Conservation (phyloP, 2,113 vertebrate genomes). For the Marmota monax region DNA sequence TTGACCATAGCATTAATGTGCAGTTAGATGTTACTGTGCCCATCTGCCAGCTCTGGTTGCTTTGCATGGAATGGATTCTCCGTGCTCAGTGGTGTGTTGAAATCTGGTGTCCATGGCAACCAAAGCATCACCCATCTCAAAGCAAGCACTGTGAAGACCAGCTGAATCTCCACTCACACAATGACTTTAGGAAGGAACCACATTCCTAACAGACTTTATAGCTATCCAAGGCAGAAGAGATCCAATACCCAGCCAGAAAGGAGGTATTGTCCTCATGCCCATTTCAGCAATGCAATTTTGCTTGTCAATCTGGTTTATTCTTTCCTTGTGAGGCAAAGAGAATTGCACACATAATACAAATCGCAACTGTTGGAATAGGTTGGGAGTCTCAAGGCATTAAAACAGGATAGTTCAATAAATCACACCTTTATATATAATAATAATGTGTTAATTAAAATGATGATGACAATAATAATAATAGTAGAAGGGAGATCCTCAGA, state of each 20-base stretch:
- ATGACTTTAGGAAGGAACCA: conserved; percentile 34
- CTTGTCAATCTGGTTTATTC: conserved; percentile 20
- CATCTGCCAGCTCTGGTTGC: conserved; percentile 62
- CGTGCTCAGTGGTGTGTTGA: conserved; percentile 76
- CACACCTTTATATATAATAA: background rate
- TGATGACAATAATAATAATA: too few relatives aligned
- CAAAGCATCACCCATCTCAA: conserved; percentile 69
- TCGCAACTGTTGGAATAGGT: conserved; percentile 1
- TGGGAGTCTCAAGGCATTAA: conserved; percentile 15
- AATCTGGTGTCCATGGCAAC: conserved; percentile 80
- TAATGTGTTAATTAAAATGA: too few relatives aligned
- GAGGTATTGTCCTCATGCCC: background rate
- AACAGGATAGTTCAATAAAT: background rate
- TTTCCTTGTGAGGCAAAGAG: conserved; percentile 24
- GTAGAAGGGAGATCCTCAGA: too few relatives aligned
- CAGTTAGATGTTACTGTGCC: conserved; percentile 67
- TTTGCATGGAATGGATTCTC: conserved; percentile 69
- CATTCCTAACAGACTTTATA: conserved; percentile 23
- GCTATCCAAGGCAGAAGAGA: conserved; percentile 44
- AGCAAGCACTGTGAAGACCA: conserved; percentile 60
- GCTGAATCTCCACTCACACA: conserved; percentile 53
- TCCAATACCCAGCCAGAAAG: background rate
- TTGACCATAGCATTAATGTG: conserved; percentile 62
- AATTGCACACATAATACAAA: conserved; percentile 11
- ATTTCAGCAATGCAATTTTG: conserved; percentile 40